Percentiles rank a stretch among this genome's conserved stretches.
These are phyloP conservation scores for Cebidichthys violaceus DNA, from an alignment of 2,113 vertebrate species.

Conservation along the genomic window DNA sequence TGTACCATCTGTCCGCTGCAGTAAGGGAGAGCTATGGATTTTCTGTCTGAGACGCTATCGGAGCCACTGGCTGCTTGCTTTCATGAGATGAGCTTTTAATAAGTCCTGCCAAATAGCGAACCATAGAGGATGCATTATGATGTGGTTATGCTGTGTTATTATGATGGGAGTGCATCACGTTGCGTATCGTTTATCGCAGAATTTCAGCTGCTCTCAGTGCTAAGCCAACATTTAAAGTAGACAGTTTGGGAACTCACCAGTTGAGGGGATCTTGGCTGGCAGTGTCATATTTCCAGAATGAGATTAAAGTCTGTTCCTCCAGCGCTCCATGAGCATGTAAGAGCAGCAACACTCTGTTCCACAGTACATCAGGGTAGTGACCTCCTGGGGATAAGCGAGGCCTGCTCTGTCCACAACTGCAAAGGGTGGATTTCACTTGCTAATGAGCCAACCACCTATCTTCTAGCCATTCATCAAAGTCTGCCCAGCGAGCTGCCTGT, in stretches of 20 bases:
- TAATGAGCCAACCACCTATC: conserved; percentile 71
- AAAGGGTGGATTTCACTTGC: conserved; percentile 71
- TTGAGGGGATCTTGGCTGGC: conserved; percentile 47
- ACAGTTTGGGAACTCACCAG: conserved; percentile 64
- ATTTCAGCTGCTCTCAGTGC: conserved; percentile 51
- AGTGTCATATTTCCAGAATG: conserved; percentile 65
- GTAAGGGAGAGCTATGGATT: conserved; percentile 65
- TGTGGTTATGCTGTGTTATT: conserved; percentile 63
- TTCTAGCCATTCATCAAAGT: conserved; percentile 58
- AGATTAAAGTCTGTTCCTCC: conserved; percentile 52
- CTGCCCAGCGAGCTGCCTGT: conserved; percentile 41
- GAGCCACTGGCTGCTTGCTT: conserved; percentile 52
- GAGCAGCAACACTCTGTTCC: conserved; percentile 26
- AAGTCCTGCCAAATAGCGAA: conserved; percentile 53
- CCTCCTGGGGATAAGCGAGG: conserved; percentile 46
- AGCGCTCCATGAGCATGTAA: conserved; percentile 17
- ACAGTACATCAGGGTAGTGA: conserved; percentile 21
- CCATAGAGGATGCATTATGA: conserved; percentile 62
- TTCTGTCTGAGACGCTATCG: conserved; percentile 59
- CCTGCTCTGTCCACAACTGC: conserved; percentile 50
- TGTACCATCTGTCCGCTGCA: conserved; percentile 42
- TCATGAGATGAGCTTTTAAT: conserved; percentile 67
- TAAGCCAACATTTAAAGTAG: conserved; percentile 47
- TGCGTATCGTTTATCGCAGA: conserved; percentile 60
- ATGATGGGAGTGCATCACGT: conserved; percentile 53